Conservation (phyloP, 92 coral and sea anemone species). For the Zoanthus sociatus region DNA sequence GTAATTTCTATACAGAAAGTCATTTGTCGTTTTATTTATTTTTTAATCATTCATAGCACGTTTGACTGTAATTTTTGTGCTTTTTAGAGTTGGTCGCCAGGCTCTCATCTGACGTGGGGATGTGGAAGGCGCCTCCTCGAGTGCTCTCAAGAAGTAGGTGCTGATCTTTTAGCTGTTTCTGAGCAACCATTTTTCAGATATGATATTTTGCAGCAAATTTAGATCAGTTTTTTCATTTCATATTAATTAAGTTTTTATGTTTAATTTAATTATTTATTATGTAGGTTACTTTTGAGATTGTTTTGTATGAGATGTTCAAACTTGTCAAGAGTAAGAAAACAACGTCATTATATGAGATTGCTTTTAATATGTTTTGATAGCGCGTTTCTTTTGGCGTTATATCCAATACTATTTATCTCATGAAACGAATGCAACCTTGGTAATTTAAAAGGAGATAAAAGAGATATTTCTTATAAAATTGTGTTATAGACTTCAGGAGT, state of each 20-base stretch:
- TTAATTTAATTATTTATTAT: background rate
- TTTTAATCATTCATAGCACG: background rate
- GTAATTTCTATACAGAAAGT: background rate
- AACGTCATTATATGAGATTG: too few relatives aligned
- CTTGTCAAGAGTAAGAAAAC: background rate
- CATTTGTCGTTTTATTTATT: background rate
- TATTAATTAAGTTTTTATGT: background rate
- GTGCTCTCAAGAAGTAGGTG: slow-evolving; percentile 81
- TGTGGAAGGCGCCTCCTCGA: slow-evolving; percentile 93
- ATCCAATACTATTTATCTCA: too few relatives aligned
- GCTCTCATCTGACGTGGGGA: slow-evolving; percentile 88
- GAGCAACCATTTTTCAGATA: background rate
- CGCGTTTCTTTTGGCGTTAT: too few relatives aligned
- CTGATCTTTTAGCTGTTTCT: background rate
- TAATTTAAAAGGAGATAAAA: too few relatives aligned
- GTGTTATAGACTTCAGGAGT: too few relatives aligned
- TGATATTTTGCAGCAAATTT: background rate
- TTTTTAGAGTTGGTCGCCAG: slow-evolving; percentile 91
- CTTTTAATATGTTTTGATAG: too few relatives aligned
- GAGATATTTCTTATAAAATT: too few relatives aligned
- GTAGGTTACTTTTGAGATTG: background rate
- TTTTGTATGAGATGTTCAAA: background rate
- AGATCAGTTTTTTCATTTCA: background rate
- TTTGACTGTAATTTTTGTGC: background rate
- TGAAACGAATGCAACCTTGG: background rate